phyloP scores from a whole-genome alignment of 1,140 invertebrate genomes.

The Bradysia coprophila region DNA sequence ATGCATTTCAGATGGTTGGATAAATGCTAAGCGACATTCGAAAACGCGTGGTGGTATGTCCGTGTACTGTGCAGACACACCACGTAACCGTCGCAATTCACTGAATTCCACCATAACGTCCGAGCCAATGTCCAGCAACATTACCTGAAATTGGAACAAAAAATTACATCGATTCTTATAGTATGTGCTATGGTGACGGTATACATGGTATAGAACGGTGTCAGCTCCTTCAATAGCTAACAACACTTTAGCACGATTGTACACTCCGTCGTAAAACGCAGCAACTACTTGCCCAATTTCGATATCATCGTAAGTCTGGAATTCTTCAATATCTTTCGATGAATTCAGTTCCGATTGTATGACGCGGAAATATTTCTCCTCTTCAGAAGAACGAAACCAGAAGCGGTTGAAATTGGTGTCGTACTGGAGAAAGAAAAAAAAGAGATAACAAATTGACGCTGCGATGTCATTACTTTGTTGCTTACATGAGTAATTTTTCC shows the following conservation, averaged over 20 bases:
- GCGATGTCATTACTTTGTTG: too few relatives aligned
- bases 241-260: constrained; percentile 10
- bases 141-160: too few relatives aligned
- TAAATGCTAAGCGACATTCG: constrained; percentile 44
- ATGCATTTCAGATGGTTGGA: constrained; percentile 39
- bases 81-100: constrained; percentile 9
- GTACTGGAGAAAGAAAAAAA: too few relatives aligned
- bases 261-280: constrained; percentile 18
- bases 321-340: background rate
- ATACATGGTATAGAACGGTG: background rate
- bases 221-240: constrained; percentile 17
- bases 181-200: too few relatives aligned
- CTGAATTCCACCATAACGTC: constrained; percentile 17
- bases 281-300: constrained; percentile 17
- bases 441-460: too few relatives aligned
- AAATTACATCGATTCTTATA: too few relatives aligned
- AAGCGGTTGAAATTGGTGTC: too few relatives aligned
- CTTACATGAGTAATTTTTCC: constrained; percentile 5
- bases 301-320: constrained; percentile 7
- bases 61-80: constrained; percentile 3
- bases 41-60: constrained; percentile 39
- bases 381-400: constrained; percentile 14
- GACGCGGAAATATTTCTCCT: constrained; percentile 5
- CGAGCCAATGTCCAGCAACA: constrained; percentile 69
- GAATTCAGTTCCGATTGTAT: constrained; percentile 11